Percentiles rank a stretch among this genome's conserved stretches.
phyloP scores from a whole-genome alignment of 2,888 invertebrate species.

The Drosophila nr. fundita region DNA sequence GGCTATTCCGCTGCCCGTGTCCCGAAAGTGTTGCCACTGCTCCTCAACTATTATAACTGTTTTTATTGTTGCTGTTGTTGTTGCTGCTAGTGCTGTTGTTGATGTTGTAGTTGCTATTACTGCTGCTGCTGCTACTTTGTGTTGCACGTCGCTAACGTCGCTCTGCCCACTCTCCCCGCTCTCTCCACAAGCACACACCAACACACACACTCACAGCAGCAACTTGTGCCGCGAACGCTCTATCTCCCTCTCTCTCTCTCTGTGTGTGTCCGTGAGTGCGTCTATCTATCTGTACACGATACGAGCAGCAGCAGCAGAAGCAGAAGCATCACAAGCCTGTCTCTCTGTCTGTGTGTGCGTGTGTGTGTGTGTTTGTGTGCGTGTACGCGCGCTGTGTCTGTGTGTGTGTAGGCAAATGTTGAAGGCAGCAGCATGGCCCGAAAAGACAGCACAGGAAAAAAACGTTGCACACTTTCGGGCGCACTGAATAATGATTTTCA shows the following conservation, averaged over 20 bases:
- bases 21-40: slow-evolving; percentile 59
- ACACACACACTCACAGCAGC: slow-evolving; percentile 11
- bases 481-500: slow-evolving; percentile 78
- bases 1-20: slow-evolving; percentile 39
- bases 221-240: slow-evolving; percentile 64
- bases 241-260: slow-evolving; percentile 46
- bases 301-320: slow-evolving; percentile 6
- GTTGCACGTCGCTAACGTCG: slow-evolving; percentile 52
- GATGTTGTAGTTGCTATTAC: slow-evolving; percentile 29
- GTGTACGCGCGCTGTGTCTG: slow-evolving; percentile 25
- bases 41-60: slow-evolving; percentile 45
- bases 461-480: slow-evolving; percentile 71
- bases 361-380: slow-evolving; percentile 8
- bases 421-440: slow-evolving; percentile 78
- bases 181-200: slow-evolving; percentile 8
- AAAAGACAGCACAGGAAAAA: slow-evolving; percentile 66
- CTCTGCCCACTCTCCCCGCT: slow-evolving; percentile 8
- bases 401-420: slow-evolving; percentile 64
- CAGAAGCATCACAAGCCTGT: slow-evolving; percentile 19
- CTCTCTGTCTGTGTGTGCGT: slow-evolving; percentile 1
- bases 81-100: slow-evolving; percentile 59
- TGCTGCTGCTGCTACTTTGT: slow-evolving; percentile 66
- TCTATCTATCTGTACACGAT: slow-evolving; percentile 19
- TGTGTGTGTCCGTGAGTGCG: slow-evolving; percentile 43
- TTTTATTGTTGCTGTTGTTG: slow-evolving; percentile 40